phyloP scores from a whole-genome alignment of 2,888 invertebrate genomes.

The Hirtodrosophila confusa region DNA sequence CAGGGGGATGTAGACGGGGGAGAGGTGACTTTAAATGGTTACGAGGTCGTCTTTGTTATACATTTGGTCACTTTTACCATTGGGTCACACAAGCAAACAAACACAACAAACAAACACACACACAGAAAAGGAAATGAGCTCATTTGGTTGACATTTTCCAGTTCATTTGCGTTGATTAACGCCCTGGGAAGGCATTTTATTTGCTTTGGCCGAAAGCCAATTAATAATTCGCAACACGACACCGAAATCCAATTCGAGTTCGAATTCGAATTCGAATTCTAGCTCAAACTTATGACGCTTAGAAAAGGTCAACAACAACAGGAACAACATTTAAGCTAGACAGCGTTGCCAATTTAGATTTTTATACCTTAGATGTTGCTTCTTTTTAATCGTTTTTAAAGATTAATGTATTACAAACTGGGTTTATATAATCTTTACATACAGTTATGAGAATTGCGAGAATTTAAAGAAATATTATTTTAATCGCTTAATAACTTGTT shows the following conservation, averaged over 20 bases:
- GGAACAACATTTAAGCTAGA: conserved; percentile 2
- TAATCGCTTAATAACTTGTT: too few relatives aligned
- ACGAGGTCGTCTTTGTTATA: conserved; percentile 68
- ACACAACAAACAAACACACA: background rate
- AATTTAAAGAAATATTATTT: too few relatives aligned
- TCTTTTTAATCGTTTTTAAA: too few relatives aligned
- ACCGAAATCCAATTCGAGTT: conserved; percentile 45
- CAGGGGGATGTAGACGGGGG: background rate
- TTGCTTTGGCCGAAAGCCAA: conserved; percentile 51
- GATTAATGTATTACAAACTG: too few relatives aligned
- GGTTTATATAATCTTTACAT: too few relatives aligned
- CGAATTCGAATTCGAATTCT: conserved; percentile 24
- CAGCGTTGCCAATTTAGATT: too few relatives aligned
- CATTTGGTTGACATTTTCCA: conserved; percentile 76
- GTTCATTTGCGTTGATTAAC: conserved; percentile 77
- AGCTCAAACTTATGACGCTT: conserved; percentile 25
- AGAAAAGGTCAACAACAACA: conserved; percentile 53
- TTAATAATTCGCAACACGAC: conserved; percentile 67
- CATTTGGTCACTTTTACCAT: conserved; percentile 45
- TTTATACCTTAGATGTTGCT: too few relatives aligned
- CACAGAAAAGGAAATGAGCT: conserved; percentile 71
- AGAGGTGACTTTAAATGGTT: conserved; percentile 51
- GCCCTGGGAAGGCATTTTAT: conserved; percentile 34
- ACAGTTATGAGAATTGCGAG: too few relatives aligned
- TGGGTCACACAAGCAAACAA: conserved; percentile 27